Evolutionary conservation across 2,888 invertebrate species (phyloP).

Genomic region (Mesoligia furuncula): DNA sequence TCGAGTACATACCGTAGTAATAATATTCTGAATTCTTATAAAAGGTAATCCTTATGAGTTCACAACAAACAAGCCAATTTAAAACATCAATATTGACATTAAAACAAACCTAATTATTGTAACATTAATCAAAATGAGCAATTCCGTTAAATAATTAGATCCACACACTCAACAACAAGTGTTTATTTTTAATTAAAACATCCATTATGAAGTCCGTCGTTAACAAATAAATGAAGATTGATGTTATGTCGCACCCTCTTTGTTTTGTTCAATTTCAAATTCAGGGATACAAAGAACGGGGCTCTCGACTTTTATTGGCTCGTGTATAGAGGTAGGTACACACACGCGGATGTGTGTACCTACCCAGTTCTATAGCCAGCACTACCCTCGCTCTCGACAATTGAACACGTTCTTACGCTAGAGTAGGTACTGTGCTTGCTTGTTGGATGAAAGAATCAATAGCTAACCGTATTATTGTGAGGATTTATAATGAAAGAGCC

Average conservation of each 20-base stretch:
- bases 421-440: conserved; percentile 58
- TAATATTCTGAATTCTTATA: neutral
- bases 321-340: conserved; percentile 21
- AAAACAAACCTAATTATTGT: conserved; percentile 29
- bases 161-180: conserved; percentile 26
- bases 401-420: conserved; percentile 61
- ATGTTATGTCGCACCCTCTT: conserved; percentile 69
- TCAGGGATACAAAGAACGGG: conserved; percentile 63
- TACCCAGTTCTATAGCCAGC: conserved; percentile 19
- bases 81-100: conserved; percentile 22
- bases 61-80: conserved; percentile 24
- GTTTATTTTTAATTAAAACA: conserved; percentile 55
- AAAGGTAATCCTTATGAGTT: conserved; percentile 13
- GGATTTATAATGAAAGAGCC: conserved; percentile 51
- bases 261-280: conserved; percentile 69
- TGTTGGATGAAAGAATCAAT: conserved; percentile 61
- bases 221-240: conserved; percentile 77
- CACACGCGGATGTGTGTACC: conserved; percentile 14
- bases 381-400: conserved; percentile 56
- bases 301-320: conserved; percentile 54
- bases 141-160: conserved; percentile 37
- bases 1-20: too few species aligned
- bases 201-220: conserved; percentile 66
- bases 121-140: conserved; percentile 32
- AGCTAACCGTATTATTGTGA: conserved; percentile 54